Evolutionary conservation across 2,113 vertebrate species (phyloP), one percentile per base, ranked within the genome.

Genomic region (Morone chrysops): DNA sequence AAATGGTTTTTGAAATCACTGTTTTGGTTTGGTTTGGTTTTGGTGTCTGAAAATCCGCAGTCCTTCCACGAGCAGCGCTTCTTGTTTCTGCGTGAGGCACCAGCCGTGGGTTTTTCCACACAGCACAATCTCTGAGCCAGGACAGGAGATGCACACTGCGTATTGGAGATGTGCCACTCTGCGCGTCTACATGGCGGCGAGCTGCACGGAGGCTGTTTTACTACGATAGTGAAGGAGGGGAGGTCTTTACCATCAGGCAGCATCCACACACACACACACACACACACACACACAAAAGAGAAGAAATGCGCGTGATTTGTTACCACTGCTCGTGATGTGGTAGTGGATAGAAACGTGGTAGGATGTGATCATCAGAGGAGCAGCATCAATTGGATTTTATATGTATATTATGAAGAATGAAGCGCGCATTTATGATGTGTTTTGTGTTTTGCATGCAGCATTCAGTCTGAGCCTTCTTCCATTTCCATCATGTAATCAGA

Each of bases 151-250:
- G 81, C 89, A 67, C 91, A 87, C 86, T 88, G 91, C 89, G 91
- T 13, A 83, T 53, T 88, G 92, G 91, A 91, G 83, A 89, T 80
- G 88, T 87, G 92, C 88, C 89, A 89, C 88, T 71, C n/a, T 56
- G 84, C 22, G 85, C 86, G 89, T 74, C 73, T 90, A 59, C 86
- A 87, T 84, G 89, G 88, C 82, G 83, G 62, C 69, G 80, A 63
- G 74, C 84, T 10, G 75, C 83, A 2, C 63, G 36, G 18, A 68
- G 31, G 38, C n/a, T 54, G 67, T 60, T 87, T 88, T 89, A 92
- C 91, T 90, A 90, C 88, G 78, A 50, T 11, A n/a, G 74, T 47
- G 84, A 22, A 38, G 78, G 70, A 50, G 63, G 62, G 78, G 70
- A 60, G 76, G 20, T 36, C 63, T 62, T 5, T 78, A 71, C 72